Percentiles rank a stretch among this genome's conserved stretches.
phyloP scores from a whole-genome alignment of 1,140 invertebrate genomes.

The Radopholus similis region DNA sequence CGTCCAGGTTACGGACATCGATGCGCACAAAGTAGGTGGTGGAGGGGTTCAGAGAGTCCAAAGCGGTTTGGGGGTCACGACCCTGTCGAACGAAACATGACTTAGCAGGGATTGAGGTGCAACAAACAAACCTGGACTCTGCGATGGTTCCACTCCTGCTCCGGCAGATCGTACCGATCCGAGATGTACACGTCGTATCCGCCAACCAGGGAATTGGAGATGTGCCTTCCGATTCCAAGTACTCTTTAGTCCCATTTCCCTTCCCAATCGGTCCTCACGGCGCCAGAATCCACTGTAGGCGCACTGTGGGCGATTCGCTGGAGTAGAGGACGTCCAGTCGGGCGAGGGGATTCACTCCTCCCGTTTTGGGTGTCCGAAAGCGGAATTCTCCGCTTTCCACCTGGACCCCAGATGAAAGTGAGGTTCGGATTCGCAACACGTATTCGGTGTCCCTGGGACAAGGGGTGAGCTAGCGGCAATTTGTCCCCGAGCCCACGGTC shows the following conservation, averaged over 20 bases:
- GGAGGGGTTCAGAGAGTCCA: constrained; percentile 42
- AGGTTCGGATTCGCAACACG: constrained; percentile 47
- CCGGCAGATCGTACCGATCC: constrained; percentile 39
- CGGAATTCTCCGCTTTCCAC: constrained; percentile 56
- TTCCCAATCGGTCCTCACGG: constrained; percentile 6
- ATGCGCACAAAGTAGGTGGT: constrained; percentile 57
- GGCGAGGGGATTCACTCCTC: constrained; percentile 43
- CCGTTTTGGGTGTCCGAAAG: constrained; percentile 39
- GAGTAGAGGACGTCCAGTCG: constrained; percentile 60
- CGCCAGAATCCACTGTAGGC: constrained; percentile 55
- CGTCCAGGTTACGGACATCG: constrained; percentile 44
- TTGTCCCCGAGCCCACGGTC: background rate
- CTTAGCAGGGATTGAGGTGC: background rate
- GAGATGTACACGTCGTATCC: constrained; percentile 54
- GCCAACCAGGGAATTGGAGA: constrained; percentile 19
- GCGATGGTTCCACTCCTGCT: constrained; percentile 25
- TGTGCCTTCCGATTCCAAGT: constrained; percentile 4
- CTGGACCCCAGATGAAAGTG: constrained; percentile 35
- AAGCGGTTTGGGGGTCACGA: constrained; percentile 21
- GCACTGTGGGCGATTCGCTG: constrained; percentile 50
- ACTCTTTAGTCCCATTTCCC: background rate
- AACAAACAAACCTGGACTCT: background rate
- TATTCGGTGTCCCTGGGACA: constrained; percentile 57
- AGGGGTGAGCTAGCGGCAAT: background rate
- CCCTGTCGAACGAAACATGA: constrained; percentile 26